Base-by-base conservation (phyloP, 2,113 vertebrate genomes). In the Neopipo cinnamomea region DNA sequence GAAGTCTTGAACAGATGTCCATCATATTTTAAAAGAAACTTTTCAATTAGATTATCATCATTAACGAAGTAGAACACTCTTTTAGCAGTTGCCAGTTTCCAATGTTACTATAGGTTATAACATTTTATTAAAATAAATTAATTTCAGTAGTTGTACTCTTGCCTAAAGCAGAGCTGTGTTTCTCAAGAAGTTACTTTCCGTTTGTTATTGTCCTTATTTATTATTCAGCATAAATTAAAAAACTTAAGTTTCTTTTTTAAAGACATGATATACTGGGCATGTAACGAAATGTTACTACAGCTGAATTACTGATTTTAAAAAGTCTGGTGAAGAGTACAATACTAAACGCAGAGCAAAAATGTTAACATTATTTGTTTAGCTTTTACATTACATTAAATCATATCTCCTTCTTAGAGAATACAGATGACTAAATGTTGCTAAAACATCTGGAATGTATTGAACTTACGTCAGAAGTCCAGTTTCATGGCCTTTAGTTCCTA, bases 401-500 rank as follows among this genome's bases (percentile, higher is more conserved):
- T 49, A 66, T 5, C 50, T 91, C 31, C 37, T 17, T n/a, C n/a
- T n/a, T n/a, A n/a, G 5, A 72, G 10, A 47, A 68, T 19, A 58
- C 7, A 4, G 6, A 49, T 4, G 14, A 61, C 37, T 42, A 27
- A 59, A 19, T 13, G 9, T 3, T 47, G 20, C 50, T 68, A 30
- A 77, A 83, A 49, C 16, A 56, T 24, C 17, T 83, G 11, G 37
- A 46, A 77, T 19, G 37, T 42, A 61, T 31, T 66, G 72, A 91
- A 97, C 98, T 99, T 98, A 99, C 99, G 99, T 99, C 96, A 99
- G 97, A 68, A 99, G 98, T 91, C 99, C 99, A 5, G 99, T 99
- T 98, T 99, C 99, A 87, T 99, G 99, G 93, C 99, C 98, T 97
- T 99, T 99, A 50, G 99, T 99, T 97, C 99, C 99, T 52, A 99